Conservation (phyloP, 1,140 invertebrate species). For the Araneus ventricosus region DNA sequence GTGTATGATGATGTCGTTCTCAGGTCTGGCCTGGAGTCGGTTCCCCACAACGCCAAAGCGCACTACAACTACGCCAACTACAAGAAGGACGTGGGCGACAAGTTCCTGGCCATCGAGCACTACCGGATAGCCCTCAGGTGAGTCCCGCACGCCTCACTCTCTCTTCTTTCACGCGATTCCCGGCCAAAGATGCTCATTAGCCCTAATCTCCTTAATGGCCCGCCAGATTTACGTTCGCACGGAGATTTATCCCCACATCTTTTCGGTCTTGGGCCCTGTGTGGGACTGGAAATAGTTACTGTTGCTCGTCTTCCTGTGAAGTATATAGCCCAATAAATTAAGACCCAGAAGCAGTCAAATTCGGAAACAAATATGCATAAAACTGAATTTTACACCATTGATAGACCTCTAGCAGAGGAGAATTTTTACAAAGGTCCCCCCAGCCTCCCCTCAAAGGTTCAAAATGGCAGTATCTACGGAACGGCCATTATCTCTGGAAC, state of each 20-base stretch:
- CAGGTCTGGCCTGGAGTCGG: slow-evolving; percentile 88
- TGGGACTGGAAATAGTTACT: too few relatives aligned
- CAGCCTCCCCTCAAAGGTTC: neutral
- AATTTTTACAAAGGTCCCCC: neutral
- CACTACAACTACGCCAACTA: slow-evolving; percentile 96
- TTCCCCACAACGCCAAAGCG: slow-evolving; percentile 93
- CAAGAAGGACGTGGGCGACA: slow-evolving; percentile 86
- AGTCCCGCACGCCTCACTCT: neutral
- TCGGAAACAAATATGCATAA: too few relatives aligned
- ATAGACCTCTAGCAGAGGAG: too few relatives aligned
- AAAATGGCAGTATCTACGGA: too few relatives aligned
- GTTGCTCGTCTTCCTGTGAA: too few relatives aligned
- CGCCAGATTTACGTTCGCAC: neutral
- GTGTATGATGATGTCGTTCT: neutral
- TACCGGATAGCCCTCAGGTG: slow-evolving; percentile 90
- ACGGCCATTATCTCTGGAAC: too few relatives aligned
- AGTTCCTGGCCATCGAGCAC: slow-evolving; percentile 87
- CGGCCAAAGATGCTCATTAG: neutral
- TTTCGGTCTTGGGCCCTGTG: neutral
- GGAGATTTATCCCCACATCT: neutral
- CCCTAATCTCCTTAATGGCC: neutral
- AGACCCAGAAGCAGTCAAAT: too few relatives aligned
- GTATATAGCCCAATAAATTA: too few relatives aligned
- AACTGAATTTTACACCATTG: too few relatives aligned
- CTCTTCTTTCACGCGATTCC: neutral